Conservation (phyloP, 2,113 vertebrate species). For the Clarias gariepinus region DNA sequence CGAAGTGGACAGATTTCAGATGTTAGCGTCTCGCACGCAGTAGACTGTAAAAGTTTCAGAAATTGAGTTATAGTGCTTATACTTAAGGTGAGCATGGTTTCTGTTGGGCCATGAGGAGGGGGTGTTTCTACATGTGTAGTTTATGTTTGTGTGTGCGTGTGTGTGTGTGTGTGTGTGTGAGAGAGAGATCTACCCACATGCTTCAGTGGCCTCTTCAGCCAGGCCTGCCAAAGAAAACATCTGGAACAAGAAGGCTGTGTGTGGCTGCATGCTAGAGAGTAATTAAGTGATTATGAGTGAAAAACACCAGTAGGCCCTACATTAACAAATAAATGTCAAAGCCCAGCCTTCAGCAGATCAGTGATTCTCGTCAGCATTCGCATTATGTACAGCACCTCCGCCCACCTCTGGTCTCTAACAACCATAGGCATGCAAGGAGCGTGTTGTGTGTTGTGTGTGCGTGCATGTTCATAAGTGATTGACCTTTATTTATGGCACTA, state of each 20-base stretch:
- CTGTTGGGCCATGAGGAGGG: background rate
- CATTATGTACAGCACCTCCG: slow-evolving; percentile 6
- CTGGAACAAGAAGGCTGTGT: slow-evolving; percentile 51
- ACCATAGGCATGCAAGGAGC: background rate
- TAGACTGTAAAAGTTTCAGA: background rate
- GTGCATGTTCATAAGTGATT: background rate
- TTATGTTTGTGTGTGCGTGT: slow-evolving; percentile 23
- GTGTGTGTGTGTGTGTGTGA: background rate
- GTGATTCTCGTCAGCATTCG: slow-evolving; percentile 16
- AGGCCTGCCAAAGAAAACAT: slow-evolving; percentile 56
- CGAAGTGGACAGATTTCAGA: background rate
- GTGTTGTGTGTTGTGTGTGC: background rate
- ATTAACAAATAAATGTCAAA: slow-evolving; percentile 57
- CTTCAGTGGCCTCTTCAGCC: slow-evolving; percentile 52
- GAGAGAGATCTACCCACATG: slow-evolving; percentile 43
- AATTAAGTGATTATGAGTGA: slow-evolving; percentile 59
- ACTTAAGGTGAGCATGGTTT: slow-evolving; percentile 27
- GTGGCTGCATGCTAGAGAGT: slow-evolving; percentile 53
- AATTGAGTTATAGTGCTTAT: slow-evolving; percentile 29
- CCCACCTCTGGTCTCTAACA: slow-evolving; percentile 11
- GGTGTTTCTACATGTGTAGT: slow-evolving; percentile 8
- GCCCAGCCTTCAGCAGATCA: slow-evolving; percentile 39
- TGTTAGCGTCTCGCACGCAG: background rate
- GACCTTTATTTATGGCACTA: background rate
- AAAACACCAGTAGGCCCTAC: slow-evolving; percentile 55